These are phyloP conservation scores for Ashinkailepas kermadecensis DNA, from an alignment of 2,888 invertebrate species.

Conservation along the genomic window DNA sequence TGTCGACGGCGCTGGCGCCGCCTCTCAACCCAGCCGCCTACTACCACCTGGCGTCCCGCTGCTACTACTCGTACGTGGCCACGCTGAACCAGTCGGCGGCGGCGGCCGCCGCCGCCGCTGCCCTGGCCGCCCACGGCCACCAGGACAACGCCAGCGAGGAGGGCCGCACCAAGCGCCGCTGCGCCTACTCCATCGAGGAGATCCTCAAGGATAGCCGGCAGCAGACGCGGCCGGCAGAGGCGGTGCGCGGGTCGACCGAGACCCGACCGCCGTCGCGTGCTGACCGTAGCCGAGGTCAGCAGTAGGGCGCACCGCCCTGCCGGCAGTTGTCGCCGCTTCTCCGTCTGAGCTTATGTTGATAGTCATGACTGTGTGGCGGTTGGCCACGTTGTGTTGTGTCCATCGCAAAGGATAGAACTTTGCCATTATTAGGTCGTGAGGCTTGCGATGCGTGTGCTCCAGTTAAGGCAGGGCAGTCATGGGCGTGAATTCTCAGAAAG, in stretches of 20 bases:
- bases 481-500: too few species aligned
- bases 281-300: too few species aligned
- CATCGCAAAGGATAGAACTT: too few species aligned
- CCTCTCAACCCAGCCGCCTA: conserved; percentile 5
- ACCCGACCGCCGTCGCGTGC: neutral
- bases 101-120: neutral
- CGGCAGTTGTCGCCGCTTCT: too few species aligned
- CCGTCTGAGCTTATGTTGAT: too few species aligned
- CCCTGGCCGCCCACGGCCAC: neutral
- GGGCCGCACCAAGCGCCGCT: neutral
- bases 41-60: conserved; percentile 15
- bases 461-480: too few species aligned
- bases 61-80: conserved; percentile 14
- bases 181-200: conserved; percentile 16
- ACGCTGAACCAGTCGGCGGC: conserved; percentile 14
- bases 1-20: neutral
- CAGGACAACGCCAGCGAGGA: neutral
- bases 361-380: too few species aligned
- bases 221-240: neutral
- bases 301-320: too few species aligned
- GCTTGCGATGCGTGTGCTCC: too few species aligned
- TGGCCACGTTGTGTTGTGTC: too few species aligned
- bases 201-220: neutral
- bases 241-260: neutral
- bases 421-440: too few species aligned